A percentile compares a stretch with the other conserved stretches of the same genome.
Evolutionary conservation across 2,113 vertebrate species (phyloP).

Genomic region (Terrapene triunguis): DNA sequence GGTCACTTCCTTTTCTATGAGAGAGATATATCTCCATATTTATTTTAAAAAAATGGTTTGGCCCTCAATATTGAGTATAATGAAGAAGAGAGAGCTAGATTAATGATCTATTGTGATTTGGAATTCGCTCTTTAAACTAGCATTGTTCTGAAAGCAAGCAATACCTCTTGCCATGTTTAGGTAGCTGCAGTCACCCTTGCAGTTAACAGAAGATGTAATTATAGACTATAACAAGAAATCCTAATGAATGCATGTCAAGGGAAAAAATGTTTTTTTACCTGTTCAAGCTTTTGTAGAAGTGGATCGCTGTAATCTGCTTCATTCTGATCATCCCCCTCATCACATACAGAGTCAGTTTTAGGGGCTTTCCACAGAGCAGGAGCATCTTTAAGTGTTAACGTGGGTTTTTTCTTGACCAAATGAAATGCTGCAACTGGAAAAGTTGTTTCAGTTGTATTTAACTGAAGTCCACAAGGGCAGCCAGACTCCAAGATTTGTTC

Average conservation of each 20-base stretch:
- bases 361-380: conserved; percentile 4
- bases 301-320: conserved; percentile 70
- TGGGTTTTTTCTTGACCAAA: conserved; percentile 16
- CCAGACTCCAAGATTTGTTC: conserved; percentile 40
- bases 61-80: not conserved
- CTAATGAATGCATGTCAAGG: rapidly evolving
- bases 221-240: not conserved
- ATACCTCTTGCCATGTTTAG: not conserved
- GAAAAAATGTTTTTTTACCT: conserved; percentile 78
- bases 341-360: conserved; percentile 16
- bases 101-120: rapidly evolving
- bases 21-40: too few relatives aligned
- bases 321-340: conserved; percentile 40
- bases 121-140: not conserved
- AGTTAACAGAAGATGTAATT: not conserved
- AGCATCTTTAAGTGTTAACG: not conserved
- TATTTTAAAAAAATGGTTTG: not conserved
- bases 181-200: not conserved
- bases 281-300: conserved; percentile 87
- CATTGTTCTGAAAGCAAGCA: rapidly evolving
- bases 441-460: conserved; percentile 15
- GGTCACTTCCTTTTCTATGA: too few relatives aligned
- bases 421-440: not conserved
- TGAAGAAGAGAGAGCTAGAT: not conserved
- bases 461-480: conserved; percentile 21